Percentiles rank a stretch among this genome's conserved stretches.
Evolutionary conservation across 2,888 invertebrate species (phyloP).

Genomic region (Zelleria hepariella): DNA sequence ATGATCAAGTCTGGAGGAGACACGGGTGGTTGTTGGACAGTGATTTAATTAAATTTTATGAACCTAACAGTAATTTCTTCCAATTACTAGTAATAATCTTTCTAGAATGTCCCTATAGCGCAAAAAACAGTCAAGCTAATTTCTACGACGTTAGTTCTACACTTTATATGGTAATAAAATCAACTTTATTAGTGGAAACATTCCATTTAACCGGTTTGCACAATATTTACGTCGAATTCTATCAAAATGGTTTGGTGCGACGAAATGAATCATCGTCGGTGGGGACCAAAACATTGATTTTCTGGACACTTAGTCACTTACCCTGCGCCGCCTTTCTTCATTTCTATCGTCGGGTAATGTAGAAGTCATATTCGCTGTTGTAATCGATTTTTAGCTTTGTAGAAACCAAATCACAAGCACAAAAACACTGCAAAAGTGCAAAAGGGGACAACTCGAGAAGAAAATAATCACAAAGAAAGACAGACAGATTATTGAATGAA

Average conservation of each 20-base stretch:
- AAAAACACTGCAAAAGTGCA: neutral
- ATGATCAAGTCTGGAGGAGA: too few species aligned
- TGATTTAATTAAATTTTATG: neutral
- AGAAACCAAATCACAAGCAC: neutral
- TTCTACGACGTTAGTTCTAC: neutral
- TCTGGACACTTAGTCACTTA: slow-evolving; percentile 24
- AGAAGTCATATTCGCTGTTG: slow-evolving; percentile 37
- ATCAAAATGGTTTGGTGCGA: neutral
- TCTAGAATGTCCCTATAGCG: neutral
- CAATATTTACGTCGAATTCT: neutral
- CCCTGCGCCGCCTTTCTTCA: slow-evolving; percentile 64
- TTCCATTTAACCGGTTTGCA: neutral
- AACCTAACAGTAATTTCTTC: neutral
- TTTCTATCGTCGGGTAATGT: slow-evolving; percentile 52
- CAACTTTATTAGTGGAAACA: neutral
- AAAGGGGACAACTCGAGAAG: too few species aligned
- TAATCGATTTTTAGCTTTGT: neutral
- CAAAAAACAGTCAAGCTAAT: neutral
- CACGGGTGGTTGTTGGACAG: neutral
- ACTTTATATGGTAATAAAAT: neutral
- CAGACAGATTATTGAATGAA: too few species aligned
- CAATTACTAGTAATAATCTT: too few species aligned
- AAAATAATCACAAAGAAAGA: neutral
- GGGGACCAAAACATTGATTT: neutral
- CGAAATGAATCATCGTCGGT: neutral